Conservation (phyloP, 1,140 invertebrate genomes). For the Delia radicum region DNA sequence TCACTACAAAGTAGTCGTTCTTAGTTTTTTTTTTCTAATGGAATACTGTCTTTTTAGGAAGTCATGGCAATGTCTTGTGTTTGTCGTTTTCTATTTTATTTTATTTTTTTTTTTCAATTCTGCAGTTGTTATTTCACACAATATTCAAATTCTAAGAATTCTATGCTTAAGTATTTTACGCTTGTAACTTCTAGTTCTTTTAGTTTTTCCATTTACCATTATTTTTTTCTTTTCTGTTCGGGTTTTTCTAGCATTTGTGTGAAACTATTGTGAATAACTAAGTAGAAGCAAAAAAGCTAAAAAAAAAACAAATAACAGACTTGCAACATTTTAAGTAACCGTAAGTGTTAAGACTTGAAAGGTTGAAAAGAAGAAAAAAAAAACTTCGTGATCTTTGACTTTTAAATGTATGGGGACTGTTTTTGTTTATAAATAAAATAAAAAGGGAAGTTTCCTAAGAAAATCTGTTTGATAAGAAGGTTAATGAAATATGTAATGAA, state of each 20-base stretch:
- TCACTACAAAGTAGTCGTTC: neutral
- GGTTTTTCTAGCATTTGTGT: neutral
- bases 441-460: neutral
- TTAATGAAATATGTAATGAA: too few species aligned
- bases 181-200: neutral
- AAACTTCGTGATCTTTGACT: constrained; percentile 23
- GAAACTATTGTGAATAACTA: neutral
- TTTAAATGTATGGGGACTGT: constrained; percentile 2
- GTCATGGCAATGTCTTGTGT: neutral
- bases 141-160: constrained; percentile 24
- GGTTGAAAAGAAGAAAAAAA: neutral
- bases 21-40: neutral
- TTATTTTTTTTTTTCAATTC: neutral
- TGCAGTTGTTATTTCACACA: constrained; percentile 23
- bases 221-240: neutral
- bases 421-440: neutral
- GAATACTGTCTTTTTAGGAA: constrained; percentile 1
- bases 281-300: neutral
- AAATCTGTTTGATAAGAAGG: too few species aligned
- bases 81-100: neutral
- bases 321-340: constrained; percentile 20
- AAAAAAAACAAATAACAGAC: neutral
- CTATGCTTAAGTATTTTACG: constrained; percentile 16
- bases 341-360: constrained; percentile 19
- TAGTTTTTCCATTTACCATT: neutral